Base-by-base conservation (phyloP, 2,113 vertebrate genomes). In the Callipepla squamata region DNA sequence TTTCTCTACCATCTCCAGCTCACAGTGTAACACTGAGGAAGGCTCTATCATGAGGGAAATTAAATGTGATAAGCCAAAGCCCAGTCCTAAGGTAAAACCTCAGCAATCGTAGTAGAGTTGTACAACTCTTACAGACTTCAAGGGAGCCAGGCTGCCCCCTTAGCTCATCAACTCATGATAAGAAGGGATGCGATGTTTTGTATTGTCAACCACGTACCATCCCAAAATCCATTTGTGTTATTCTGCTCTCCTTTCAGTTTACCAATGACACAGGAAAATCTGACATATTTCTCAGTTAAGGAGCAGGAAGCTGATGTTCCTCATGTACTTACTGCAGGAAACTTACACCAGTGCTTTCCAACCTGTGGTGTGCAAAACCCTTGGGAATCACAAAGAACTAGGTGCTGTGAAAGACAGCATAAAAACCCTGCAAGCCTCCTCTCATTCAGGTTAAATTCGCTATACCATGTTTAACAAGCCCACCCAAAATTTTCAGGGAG, bases 321-420 rank as follows among this genome's bases (percentile, higher is more conserved):
- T 34, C 75, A 93, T 68, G 55, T 76, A 26, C 77, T 87, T 82
- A 91, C 44, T 72, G 57, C 73, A 68, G 32, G 38, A 74, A 65
- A 63, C 87, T 92, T 93, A 85, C 32, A 40, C n/a, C 22, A 66
- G 11, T 13, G 42, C 32, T 94, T 93, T 94, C 88, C 57, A 92
- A 77, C n/a, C 55, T 75, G 57, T 55, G 47, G 17, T 75, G 90
- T 85, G 63, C 55, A 95, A 78, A 95, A 72, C 80, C 50, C 45
- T 70, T 63, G 72, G 28, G 72, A 83, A 90, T 55, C 51, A 80
- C 80, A 63, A 74, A 91, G 82, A 44, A 25, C 26, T 77, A 78
- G 76, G 76, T 78, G 61, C 47, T 70, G 51, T 40, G 80, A 92
- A 94, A 90, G 32, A 45, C 12, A 63, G 34, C 0, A 3, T 77